Percentiles rank a stretch among this genome's conserved stretches.
These are phyloP conservation scores for Acrobasis repandana DNA, from an alignment of 2,888 invertebrate genomes.

Conservation along the genomic window DNA sequence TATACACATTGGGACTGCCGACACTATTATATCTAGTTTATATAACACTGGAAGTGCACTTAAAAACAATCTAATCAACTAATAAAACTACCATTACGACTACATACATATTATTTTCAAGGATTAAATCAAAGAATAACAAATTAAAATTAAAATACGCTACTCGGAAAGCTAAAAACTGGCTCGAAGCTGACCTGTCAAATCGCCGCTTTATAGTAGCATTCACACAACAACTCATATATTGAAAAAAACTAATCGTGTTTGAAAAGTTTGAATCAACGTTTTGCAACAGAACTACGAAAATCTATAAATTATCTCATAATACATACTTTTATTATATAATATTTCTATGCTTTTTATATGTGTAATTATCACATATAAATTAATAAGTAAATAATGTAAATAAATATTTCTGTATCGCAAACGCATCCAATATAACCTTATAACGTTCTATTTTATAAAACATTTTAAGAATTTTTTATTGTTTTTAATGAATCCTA, in stretches of 20 bases:
- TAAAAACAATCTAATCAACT: constrained; percentile 51
- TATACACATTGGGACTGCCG: constrained; percentile 75
- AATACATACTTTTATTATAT: too few relatives aligned
- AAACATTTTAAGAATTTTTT: too few relatives aligned
- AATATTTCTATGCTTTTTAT: too few relatives aligned
- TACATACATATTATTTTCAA: constrained; percentile 59
- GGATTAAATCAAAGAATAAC: constrained; percentile 59
- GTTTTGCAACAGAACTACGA: too few relatives aligned
- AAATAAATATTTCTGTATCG: too few relatives aligned
- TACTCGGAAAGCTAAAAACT: constrained; percentile 73
- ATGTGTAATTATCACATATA: too few relatives aligned
- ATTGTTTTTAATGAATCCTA: too few relatives aligned
- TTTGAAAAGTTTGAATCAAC: too few relatives aligned
- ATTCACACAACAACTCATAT: constrained; percentile 42
- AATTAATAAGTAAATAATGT: too few relatives aligned
- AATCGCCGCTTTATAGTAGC: constrained; percentile 66
- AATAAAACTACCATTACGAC: constrained; percentile 56
- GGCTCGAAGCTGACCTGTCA: constrained; percentile 78
- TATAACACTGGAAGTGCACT: constrained; percentile 78
- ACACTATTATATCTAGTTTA: constrained; percentile 73
- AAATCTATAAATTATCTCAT: too few relatives aligned
- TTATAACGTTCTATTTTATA: too few relatives aligned
- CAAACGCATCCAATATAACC: too few relatives aligned
- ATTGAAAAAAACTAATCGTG: neutral
- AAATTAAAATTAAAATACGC: constrained; percentile 70